Base-by-base conservation (phyloP, 1,140 invertebrate species). In the Brachionus sp. region DNA sequence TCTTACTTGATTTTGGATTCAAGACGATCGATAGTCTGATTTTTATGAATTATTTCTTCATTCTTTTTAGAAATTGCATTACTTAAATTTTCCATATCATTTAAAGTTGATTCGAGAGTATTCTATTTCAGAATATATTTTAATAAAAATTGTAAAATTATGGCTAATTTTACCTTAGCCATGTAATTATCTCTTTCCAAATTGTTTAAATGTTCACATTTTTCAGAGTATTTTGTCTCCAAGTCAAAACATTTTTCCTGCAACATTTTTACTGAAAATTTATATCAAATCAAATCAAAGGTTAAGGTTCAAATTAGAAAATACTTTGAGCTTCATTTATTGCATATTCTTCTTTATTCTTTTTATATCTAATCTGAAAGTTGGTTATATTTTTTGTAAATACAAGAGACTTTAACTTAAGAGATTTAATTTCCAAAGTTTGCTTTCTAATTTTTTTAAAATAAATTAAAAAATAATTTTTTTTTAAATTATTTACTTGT, bases 211-310 rank as follows among this genome's bases (percentile, higher is more conserved):
- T 80, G 50, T n/a, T 80, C 77, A 66, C 77, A 80, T 80, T 80
- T 66, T 57, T 80, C 77, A 35, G 50, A 57, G n/a, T 80, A 80
- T 80, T 80, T 80, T 16, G 13, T 50, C n/a, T 80, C 77, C 25
- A 66, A 37, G n/a, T 57, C 77, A 39, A 57, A 62, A 46, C 77
- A 80, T 80, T 66, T 57, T 23, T 80, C 77, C 19, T 75, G 70
- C 42, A 75, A 75, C 2, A 23, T 23, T 75, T 75, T 75, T 12
- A 75, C 70, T 75, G 12, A 44, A 44, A 25, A 44, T 75, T 25
- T 73, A 23, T 39, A 35, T 37, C 4, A 42, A 42, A 39, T 37
- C n/a, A n/a, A n/a, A n/a, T n/a, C n/a, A n/a, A n/a, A n/a, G n/a
- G n/a, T n/a, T n/a, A n/a, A n/a, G n/a, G n/a, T n/a, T n/a, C n/a